phyloP scores from a whole-genome alignment of 2,113 vertebrate species.

The Seriola dumerili region DNA sequence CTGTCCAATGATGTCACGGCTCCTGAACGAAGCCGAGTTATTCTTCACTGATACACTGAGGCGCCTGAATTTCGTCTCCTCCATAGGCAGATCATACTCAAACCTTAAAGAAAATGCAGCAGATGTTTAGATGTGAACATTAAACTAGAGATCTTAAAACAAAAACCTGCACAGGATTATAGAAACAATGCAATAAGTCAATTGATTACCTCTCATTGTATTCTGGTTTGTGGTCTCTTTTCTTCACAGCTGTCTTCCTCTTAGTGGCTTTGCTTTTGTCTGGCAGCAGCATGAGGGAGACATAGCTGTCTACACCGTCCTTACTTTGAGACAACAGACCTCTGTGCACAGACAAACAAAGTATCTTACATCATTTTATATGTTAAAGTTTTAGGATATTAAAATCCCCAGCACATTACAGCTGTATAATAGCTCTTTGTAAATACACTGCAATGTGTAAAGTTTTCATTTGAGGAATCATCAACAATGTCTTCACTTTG shows the following conservation, averaged over 20 bases:
- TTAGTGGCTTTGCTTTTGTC: conserved; percentile 92
- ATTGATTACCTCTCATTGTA: conserved; percentile 87
- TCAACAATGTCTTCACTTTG: neutral
- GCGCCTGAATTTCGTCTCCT: conserved; percentile 82
- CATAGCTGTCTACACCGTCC: conserved; percentile 89
- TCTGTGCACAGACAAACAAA: conserved; percentile 70
- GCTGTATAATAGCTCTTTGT: neutral
- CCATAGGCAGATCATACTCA: conserved; percentile 89
- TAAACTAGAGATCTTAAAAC: neutral
- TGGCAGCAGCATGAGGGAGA: conserved; percentile 90
- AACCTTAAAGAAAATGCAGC: conserved; percentile 79
- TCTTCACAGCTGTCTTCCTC: conserved; percentile 91
- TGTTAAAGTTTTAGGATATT: neutral
- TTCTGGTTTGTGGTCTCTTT: conserved; percentile 89
- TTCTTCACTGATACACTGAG: conserved; percentile 91
- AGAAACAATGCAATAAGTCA: no score
- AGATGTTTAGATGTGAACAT: neutral
- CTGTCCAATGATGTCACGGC: conserved; percentile 90
- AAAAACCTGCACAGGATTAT: neutral
- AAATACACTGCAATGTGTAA: neutral
- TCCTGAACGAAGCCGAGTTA: conserved; percentile 88
- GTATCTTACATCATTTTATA: neutral
- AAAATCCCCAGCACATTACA: neutral
- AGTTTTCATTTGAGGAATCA: neutral
- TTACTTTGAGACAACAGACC: conserved; percentile 84